phyloP scores from a whole-genome alignment of 2,113 vertebrate genomes.

The Equus przewalskii region DNA sequence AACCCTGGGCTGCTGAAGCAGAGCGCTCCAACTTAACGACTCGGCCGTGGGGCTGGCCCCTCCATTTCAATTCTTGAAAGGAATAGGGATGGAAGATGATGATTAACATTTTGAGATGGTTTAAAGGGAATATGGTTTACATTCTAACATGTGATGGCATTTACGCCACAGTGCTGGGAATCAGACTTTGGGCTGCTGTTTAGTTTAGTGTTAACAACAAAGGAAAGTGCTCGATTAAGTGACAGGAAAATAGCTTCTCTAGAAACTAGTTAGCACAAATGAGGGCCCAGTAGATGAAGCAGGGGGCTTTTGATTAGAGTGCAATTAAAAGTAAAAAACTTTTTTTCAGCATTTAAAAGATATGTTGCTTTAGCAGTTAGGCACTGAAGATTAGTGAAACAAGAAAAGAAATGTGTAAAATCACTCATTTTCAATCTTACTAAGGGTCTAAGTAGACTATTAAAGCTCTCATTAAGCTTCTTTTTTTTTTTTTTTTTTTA shows the following conservation, averaged over 20 bases:
- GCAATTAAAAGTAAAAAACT: constrained; percentile 5
- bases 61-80: not conserved
- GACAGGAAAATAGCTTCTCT: constrained; percentile 38
- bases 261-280: constrained; percentile 30
- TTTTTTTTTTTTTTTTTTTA: not conserved
- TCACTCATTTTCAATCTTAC: constrained; percentile 44
- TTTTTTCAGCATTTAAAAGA: constrained; percentile 22
- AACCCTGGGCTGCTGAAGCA: too few species aligned
- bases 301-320: constrained; percentile 7
- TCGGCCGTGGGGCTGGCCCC: too few species aligned
- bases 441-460: constrained; percentile 3
- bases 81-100: constrained; percentile 3
- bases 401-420: not conserved
- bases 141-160: not conserved
- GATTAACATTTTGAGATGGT: not conserved
- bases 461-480: constrained; percentile 25
- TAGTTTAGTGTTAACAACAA: constrained; percentile 40
- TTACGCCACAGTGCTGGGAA: not conserved
- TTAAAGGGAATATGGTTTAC: constrained; percentile 9
- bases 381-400: constrained; percentile 37
- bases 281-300: constrained; percentile 31
- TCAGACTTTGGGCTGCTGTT: not conserved
- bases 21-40: too few species aligned
- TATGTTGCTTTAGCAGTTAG: constrained; percentile 49
- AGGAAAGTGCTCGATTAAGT: constrained; percentile 24